A percentile compares a stretch with the other conserved stretches of the same genome.
Conservation (phyloP, 2,113 vertebrate genomes). For the Silurus asotus region DNA sequence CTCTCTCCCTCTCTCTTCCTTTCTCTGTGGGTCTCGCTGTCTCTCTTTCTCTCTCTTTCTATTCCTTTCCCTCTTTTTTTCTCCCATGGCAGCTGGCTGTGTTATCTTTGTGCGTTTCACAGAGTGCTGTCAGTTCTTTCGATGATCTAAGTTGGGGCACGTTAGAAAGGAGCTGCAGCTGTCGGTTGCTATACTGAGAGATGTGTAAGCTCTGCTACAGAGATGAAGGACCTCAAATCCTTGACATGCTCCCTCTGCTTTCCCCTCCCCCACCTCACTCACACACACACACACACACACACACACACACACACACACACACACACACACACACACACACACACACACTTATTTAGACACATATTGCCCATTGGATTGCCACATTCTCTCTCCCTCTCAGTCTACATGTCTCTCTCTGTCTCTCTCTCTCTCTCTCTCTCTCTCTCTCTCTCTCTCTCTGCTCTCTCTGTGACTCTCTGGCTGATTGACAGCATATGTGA, state of each 20-base stretch:
- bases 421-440: not conserved
- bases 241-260: constrained; percentile 89
- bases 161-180: constrained; percentile 99
- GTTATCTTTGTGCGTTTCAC: constrained; percentile 98
- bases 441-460: not conserved
- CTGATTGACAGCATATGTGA: constrained; percentile 94
- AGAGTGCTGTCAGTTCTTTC: constrained; percentile 95
- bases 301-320: constrained; percentile 17
- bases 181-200: constrained; percentile 98
- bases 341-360: constrained; percentile 85
- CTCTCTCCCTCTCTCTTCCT: constrained; percentile 24
- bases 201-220: constrained; percentile 98
- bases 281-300: constrained; percentile 12
- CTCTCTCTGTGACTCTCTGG: not conserved
- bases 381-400: not conserved
- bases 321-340: constrained; percentile 15
- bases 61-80: constrained; percentile 45
- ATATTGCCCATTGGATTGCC: constrained; percentile 63
- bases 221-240: constrained; percentile 99
- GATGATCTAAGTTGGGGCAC: constrained; percentile 99
- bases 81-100: constrained; percentile 92
- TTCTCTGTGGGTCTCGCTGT: constrained; percentile 45
- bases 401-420: too few species aligned
- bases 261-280: constrained; percentile 56
- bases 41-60: constrained; percentile 60